Conservation (phyloP, 2,797 vertebrate genomes). For the Gymnocypris eckloni region DNA sequence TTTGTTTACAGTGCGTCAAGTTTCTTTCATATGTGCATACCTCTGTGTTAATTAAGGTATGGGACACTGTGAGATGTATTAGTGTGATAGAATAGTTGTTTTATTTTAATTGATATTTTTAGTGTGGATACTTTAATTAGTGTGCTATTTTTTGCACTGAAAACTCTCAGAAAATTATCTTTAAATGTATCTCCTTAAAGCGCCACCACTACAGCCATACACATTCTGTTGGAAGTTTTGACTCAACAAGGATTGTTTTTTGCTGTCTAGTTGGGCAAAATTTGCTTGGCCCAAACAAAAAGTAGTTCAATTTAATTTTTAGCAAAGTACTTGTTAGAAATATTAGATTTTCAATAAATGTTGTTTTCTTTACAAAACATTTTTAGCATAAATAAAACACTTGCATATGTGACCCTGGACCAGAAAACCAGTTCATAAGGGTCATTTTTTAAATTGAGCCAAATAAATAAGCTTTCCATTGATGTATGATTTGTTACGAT, state of each 20-base stretch:
- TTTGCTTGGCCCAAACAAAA: neutral
- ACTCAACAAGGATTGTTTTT: neutral
- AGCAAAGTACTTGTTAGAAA: neutral
- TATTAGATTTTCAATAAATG: neutral
- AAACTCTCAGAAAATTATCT: neutral
- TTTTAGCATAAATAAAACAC: too few relatives aligned
- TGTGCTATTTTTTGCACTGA: neutral
- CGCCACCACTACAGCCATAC: neutral
- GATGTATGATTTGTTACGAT: neutral
- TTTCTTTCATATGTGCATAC: neutral
- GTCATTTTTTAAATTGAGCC: neutral
- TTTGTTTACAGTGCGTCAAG: neutral
- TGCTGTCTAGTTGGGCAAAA: neutral
- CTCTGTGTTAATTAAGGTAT: neutral
- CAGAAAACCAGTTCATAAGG: neutral
- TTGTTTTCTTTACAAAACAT: neutral
- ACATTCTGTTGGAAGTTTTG: neutral
- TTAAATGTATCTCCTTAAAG: neutral
- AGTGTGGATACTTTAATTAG: neutral
- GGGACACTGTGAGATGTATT: neutral
- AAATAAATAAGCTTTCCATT: neutral
- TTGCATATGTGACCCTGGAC: neutral
- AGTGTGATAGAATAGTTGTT: neutral
- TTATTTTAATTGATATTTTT: neutral
- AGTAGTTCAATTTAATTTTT: neutral